phyloP scores from a whole-genome alignment of 2,888 invertebrate species.

The Acanthosepion pharaonis region DNA sequence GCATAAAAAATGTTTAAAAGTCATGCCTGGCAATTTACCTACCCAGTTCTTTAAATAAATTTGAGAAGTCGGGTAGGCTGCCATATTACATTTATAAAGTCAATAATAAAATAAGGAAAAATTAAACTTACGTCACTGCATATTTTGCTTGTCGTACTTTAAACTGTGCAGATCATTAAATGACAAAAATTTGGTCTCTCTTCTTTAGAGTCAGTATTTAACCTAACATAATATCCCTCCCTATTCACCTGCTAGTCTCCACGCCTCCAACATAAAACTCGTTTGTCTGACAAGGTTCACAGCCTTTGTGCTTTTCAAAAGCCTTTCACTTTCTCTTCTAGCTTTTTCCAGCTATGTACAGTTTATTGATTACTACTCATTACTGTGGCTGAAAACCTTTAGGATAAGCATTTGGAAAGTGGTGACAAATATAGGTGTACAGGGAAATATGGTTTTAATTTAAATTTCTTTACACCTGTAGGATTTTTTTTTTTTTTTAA shows the following conservation, averaged over 20 bases:
- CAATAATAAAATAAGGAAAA: background rate
- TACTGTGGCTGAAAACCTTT: background rate
- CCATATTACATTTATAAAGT: background rate
- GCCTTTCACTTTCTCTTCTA: background rate
- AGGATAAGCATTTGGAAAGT: background rate
- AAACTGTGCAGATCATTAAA: background rate
- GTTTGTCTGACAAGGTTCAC: background rate
- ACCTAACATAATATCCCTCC: background rate
- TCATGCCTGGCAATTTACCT: background rate
- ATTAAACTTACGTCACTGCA: background rate
- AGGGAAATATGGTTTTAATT: background rate
- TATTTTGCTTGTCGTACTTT: background rate
- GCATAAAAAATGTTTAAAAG: background rate
- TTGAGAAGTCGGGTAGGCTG: background rate
- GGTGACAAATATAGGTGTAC: background rate
- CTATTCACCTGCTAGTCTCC: background rate
- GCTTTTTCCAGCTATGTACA: background rate
- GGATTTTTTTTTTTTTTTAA: background rate
- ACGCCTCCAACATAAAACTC: background rate
- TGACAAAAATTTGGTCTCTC: background rate
- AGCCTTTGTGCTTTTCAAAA: background rate
- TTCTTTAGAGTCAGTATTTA: background rate
- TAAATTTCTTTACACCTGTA: conserved; percentile 33
- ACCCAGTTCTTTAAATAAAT: background rate
- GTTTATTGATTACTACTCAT: background rate